phyloP scores from a whole-genome alignment of 30 jellyfish, hydroid and myxozoan species.

The Rhopilema esculentum region DNA sequence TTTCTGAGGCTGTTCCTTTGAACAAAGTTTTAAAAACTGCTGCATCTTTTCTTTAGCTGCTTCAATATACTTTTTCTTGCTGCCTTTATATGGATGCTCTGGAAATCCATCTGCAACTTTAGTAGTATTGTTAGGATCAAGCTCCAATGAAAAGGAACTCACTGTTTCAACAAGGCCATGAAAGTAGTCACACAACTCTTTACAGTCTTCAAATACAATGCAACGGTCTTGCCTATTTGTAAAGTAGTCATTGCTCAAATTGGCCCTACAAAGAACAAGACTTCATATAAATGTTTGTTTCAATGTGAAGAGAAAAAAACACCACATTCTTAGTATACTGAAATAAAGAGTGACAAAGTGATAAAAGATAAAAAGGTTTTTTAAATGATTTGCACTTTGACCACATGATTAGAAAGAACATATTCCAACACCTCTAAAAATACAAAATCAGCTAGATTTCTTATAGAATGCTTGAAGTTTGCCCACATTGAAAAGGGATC shows the following conservation, averaged over 20 bases:
- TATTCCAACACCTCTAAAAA: too few species aligned
- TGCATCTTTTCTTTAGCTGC: conserved; percentile 64
- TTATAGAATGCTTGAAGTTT: too few species aligned
- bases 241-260: conserved; percentile 94
- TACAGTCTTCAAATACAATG: conserved; percentile 82
- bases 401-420: too few species aligned
- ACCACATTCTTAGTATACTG: neutral
- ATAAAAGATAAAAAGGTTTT: too few species aligned
- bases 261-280: conserved; percentile 76
- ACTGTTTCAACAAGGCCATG: conserved; percentile 87
- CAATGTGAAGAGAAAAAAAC: neutral
- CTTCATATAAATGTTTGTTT: too few species aligned
- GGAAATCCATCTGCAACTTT: conserved; percentile 24
- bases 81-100: conserved; percentile 85
- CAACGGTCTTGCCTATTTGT: conserved; percentile 97
- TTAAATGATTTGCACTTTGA: too few species aligned
- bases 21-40: conserved; percentile 4
- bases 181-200: conserved; percentile 84
- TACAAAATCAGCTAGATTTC: too few species aligned
- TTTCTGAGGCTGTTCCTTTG: neutral
- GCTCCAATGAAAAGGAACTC: conserved; percentile 74
- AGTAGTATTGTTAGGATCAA: conserved; percentile 59
- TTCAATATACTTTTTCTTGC: conserved; percentile 39
- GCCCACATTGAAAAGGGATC: too few species aligned
- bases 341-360: neutral